Percentiles rank a stretch among this genome's conserved stretches.
Conservation (phyloP, 2,888 invertebrate species). For the Drosophila vallismaia region DNA sequence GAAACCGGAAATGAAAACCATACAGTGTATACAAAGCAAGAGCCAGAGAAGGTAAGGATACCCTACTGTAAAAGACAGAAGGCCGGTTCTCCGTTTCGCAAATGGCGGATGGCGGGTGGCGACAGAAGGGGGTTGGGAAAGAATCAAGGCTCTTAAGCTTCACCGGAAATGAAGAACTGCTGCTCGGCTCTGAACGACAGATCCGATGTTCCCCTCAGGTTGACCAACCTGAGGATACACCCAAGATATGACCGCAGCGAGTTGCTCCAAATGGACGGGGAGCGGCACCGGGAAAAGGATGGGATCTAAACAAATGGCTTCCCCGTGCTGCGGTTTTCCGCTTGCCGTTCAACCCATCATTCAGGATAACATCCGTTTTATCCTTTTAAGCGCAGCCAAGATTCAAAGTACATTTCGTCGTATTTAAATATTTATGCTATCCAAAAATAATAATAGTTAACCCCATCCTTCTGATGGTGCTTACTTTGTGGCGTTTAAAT, state of each 20-base stretch:
- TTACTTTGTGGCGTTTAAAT: background rate
- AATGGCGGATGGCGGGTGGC: background rate
- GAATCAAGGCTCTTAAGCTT: constrained; percentile 78
- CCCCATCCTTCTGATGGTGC: background rate
- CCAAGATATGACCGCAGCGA: constrained; percentile 56
- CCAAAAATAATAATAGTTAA: constrained; percentile 58
- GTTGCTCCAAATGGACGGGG: constrained; percentile 35
- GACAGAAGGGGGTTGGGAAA: constrained; percentile 51
- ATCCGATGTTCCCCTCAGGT: constrained; percentile 50
- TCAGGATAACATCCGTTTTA: constrained; percentile 55
- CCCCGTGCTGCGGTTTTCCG: constrained; percentile 72
- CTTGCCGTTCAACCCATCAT: constrained; percentile 34
- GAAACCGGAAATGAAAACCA: constrained; percentile 80
- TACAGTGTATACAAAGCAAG: constrained; percentile 65
- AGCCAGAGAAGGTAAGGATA: constrained; percentile 19
- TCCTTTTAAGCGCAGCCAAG: constrained; percentile 55
- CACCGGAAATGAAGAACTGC: constrained; percentile 78
- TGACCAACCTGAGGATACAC: constrained; percentile 21
- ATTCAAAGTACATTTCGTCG: constrained; percentile 60
- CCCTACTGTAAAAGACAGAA: constrained; percentile 19
- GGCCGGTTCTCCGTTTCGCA: constrained; percentile 6
- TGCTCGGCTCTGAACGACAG: constrained; percentile 69
- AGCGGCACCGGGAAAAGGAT: constrained; percentile 17
- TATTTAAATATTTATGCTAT: constrained; percentile 67
- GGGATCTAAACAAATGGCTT: constrained; percentile 64